These are phyloP conservation scores for Euplagia quadripunctaria DNA, from an alignment of 2,888 invertebrate species.

Conservation along the genomic window DNA sequence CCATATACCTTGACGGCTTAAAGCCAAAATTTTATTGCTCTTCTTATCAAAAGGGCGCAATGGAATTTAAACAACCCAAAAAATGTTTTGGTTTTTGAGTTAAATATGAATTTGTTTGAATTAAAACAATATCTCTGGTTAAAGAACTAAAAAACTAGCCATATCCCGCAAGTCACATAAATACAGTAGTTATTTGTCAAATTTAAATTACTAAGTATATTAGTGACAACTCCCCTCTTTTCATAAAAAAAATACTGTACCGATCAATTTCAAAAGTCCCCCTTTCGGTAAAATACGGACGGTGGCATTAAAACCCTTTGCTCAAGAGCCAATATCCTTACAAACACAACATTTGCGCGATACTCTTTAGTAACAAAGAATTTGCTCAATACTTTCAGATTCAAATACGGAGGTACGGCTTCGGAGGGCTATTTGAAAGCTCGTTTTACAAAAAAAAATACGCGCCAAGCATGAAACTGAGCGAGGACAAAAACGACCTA, in stretches of 20 bases:
- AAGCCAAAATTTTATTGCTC: neutral
- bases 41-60: neutral
- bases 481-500: slow-evolving; percentile 53
- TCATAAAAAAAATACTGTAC: neutral
- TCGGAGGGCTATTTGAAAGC: slow-evolving; percentile 49
- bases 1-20: neutral
- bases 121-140: no score
- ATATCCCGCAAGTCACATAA: no score
- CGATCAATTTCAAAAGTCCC: neutral
- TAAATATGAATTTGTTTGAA: no score
- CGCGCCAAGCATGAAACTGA: slow-evolving; percentile 46
- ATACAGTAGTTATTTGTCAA: no score
- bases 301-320: slow-evolving; percentile 7
- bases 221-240: no score
- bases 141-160: no score
- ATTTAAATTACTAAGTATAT: no score
- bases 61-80: neutral
- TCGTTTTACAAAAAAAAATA: slow-evolving; percentile 51
- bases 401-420: slow-evolving; percentile 35
- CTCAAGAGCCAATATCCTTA: slow-evolving; percentile 28
- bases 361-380: slow-evolving; percentile 28
- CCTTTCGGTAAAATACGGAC: neutral
- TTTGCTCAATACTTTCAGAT: slow-evolving; percentile 27
- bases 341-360: slow-evolving; percentile 29
- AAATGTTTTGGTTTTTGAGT: no score